Evolutionary conservation across 2,888 invertebrate genomes (phyloP).

Genomic region (Osmoderma eremita): DNA sequence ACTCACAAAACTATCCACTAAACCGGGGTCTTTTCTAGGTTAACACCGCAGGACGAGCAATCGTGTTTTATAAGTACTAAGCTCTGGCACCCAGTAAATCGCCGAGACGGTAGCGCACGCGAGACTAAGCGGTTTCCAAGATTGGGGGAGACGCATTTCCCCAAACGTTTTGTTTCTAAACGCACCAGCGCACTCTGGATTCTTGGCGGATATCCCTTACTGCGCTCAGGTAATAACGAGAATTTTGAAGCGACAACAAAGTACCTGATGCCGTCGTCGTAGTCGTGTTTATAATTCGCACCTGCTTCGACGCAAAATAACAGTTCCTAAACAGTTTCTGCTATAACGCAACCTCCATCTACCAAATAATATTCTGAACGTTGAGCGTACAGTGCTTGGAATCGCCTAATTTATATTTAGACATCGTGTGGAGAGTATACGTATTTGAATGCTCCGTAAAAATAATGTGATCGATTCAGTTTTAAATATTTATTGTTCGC

Average conservation of each 20-base stretch:
- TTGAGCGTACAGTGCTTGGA: conserved; percentile 5
- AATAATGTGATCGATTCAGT: neutral
- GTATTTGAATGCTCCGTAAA: neutral
- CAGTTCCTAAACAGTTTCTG: neutral
- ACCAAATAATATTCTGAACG: conserved; percentile 20
- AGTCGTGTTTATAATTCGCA: conserved; percentile 15
- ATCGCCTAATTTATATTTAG: conserved; percentile 26
- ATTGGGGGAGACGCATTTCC: conserved; percentile 60
- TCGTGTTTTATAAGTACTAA: neutral
- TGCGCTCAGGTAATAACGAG: conserved; percentile 13
- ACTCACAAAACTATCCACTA: conserved; percentile 26
- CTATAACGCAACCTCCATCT: conserved; percentile 1
- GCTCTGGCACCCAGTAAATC: conserved; percentile 19
- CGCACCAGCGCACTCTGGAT: conserved; percentile 36
- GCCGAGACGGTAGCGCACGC: conserved; percentile 51
- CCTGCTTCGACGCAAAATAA: conserved; percentile 17
- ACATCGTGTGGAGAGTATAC: neutral
- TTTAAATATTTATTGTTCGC: too few relatives aligned
- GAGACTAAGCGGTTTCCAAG: conserved; percentile 58
- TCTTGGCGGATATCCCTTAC: conserved; percentile 23
- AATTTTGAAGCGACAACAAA: neutral
- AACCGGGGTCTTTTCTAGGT: neutral
- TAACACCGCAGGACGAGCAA: neutral
- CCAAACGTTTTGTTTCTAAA: conserved; percentile 40
- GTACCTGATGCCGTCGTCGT: neutral